Evolutionary conservation across 2,888 invertebrate genomes (phyloP), one percentile per base, ranked within the genome.

Genomic region (Thereva nobilitata): DNA sequence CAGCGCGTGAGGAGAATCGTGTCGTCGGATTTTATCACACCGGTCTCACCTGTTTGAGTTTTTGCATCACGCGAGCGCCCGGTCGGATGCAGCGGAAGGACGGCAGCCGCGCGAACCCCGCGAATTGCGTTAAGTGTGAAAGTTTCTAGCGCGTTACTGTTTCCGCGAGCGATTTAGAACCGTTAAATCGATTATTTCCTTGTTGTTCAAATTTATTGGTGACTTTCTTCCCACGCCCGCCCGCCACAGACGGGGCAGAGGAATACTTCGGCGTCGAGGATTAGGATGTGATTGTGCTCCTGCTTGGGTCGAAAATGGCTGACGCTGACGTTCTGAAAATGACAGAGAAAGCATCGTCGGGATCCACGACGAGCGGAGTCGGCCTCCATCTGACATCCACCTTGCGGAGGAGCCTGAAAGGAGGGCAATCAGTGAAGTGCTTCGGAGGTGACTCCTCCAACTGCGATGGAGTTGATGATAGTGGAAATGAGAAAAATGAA

Each of bases 11-110:
- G 23, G 56, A 44, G 23, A 35, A 34, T 35, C 47, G 47, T 4
- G 47, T 8, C 37, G 49, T 37, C 38, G 47, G 10, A 37, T 7
- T 49, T 61, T 40, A 59, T 45, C 9, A 35, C 47, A 59, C 59
- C 59, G 38, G 38, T 49, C 61, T 61, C 61, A 61, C 61, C 61
- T 61, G 61, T 61, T 61, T 61, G 61, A 61, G 40, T 61, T 61
- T 59, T 49, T 49, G 6, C n/a, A n/a, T 12, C 12, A 34, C 5
- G 23, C 12, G 38, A 37, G 6, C 38, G 53, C 53, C 12, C 38
- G 53, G 35, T 50, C 37, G 53, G 53, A 23, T 23, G 23, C 23
- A 23, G 23, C 23, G 23, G 23, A 23, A 23, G 23, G 23, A 23
- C 53, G 35, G 53, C 53, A 34, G 37, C 37, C 50, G 35, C 37